phyloP scores from a whole-genome alignment of 2,888 invertebrate genomes.

The Spilosoma lubricipeda region DNA sequence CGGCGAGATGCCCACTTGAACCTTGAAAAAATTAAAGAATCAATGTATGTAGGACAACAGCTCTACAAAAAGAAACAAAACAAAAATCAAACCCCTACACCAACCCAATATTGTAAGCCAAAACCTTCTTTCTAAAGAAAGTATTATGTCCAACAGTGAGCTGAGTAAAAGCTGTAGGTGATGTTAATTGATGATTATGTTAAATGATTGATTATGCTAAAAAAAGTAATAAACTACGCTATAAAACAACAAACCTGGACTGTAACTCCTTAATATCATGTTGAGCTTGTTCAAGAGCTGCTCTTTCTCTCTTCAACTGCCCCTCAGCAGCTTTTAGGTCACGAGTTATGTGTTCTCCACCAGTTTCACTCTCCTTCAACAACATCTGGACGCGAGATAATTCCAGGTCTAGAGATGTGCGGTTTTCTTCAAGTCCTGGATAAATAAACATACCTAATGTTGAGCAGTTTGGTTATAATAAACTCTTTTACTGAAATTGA shows the following conservation, averaged over 20 bases:
- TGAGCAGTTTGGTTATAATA: neutral
- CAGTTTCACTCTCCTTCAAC: slow-evolving; percentile 88
- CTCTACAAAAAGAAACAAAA: neutral
- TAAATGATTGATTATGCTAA: no score
- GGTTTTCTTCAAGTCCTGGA: slow-evolving; percentile 91
- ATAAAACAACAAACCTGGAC: slow-evolving; percentile 72
- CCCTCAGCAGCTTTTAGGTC: slow-evolving; percentile 89
- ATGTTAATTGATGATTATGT: no score
- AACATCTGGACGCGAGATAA: slow-evolving; percentile 90
- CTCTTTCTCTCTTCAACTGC: slow-evolving; percentile 89
- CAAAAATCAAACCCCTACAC: neutral
- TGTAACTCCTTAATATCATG: slow-evolving; percentile 93
- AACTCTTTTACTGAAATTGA: neutral
- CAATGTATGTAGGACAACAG: no score
- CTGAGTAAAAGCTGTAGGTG: neutral
- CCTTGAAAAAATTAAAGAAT: no score
- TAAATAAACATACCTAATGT: neutral
- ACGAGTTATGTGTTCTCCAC: slow-evolving; percentile 90
- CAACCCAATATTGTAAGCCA: no score
- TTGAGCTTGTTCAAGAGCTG: slow-evolving; percentile 89
- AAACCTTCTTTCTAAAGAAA: no score
- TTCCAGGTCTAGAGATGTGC: slow-evolving; percentile 91
- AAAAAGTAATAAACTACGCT: neutral
- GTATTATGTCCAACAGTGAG: no score
- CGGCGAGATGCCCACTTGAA: no score